Percentiles rank a stretch among this genome's conserved stretches.
Evolutionary conservation across 2,113 vertebrate species (phyloP).

Genomic region (Prinia subflava): DNA sequence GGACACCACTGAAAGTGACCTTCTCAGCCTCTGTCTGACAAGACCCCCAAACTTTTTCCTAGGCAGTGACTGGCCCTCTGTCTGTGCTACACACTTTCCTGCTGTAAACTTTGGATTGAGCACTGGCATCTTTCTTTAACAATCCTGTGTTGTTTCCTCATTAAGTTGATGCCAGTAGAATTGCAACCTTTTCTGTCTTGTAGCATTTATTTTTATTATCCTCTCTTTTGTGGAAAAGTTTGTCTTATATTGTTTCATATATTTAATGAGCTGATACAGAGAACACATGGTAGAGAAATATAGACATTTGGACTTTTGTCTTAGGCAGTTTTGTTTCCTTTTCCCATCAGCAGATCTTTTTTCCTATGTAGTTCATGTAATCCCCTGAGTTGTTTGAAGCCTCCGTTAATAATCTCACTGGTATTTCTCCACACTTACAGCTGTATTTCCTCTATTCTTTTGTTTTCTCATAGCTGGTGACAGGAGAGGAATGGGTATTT

Average conservation of each 20-base stretch:
- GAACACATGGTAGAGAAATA: not conserved
- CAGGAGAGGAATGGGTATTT: conserved; percentile 20
- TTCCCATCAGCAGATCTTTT: not conserved
- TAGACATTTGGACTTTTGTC: not conserved
- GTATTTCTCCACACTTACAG: conserved; percentile 18
- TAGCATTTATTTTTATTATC: not conserved
- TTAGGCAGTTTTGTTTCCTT: not conserved
- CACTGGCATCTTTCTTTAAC: conserved; percentile 1
- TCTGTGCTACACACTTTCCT: not conserved
- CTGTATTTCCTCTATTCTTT: conserved; percentile 37
- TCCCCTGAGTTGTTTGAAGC: conserved; percentile 17
- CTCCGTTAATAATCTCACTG: conserved; percentile 19
- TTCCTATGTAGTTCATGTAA: conserved; percentile 2
- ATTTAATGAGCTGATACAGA: not conserved
- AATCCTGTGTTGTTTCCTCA: not conserved
- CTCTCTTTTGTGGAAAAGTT: not conserved
- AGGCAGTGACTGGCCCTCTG: not conserved
- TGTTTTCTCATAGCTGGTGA: conserved; percentile 28
- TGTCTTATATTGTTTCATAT: not conserved
- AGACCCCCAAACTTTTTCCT: not conserved
- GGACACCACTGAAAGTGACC: not conserved
- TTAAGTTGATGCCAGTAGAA: not conserved
- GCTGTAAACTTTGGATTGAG: not conserved
- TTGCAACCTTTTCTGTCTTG: not conserved
- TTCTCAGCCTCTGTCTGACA: not conserved